Percentiles rank a stretch among this genome's conserved stretches.
phyloP scores from a whole-genome alignment of 2,113 vertebrate species.

The Myotis lucifugus region DNA sequence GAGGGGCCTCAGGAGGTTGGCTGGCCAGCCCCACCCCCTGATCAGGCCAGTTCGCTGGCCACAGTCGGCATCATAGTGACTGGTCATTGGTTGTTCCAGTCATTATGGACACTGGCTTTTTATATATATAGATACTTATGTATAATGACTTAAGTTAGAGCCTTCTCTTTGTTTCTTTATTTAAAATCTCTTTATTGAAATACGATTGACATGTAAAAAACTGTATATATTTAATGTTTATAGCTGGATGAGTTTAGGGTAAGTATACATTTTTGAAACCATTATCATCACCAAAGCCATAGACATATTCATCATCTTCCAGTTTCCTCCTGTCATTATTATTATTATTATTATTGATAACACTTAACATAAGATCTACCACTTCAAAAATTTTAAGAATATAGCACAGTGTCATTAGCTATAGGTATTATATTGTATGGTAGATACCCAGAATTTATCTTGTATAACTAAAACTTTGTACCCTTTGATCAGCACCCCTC shows the following conservation, averaged over 20 bases:
- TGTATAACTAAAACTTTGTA: neutral
- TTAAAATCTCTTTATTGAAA: neutral
- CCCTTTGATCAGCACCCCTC: neutral
- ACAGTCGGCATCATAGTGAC: no score
- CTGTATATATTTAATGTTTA: neutral
- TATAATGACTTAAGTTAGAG: neutral
- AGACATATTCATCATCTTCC: neutral
- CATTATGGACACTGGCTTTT: no score
- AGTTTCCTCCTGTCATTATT: neutral
- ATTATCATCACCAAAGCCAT: neutral
- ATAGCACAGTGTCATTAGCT: neutral
- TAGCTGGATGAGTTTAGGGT: neutral
- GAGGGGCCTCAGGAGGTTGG: no score
- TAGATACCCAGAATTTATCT: neutral
- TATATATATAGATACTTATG: neutral
- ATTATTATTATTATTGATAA: neutral
- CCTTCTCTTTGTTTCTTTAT: neutral
- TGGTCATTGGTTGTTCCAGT: no score
- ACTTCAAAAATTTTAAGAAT: neutral
- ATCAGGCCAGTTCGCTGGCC: no score
- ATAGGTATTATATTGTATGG: neutral
- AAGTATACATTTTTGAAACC: neutral
- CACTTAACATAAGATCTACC: neutral
- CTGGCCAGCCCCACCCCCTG: no score
- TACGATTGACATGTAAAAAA: neutral